Evolutionary conservation across 64 coral and sea anemone genomes (phyloP), one percentile per base, ranked within the genome.

Genomic region (Montipora efflorescens): DNA sequence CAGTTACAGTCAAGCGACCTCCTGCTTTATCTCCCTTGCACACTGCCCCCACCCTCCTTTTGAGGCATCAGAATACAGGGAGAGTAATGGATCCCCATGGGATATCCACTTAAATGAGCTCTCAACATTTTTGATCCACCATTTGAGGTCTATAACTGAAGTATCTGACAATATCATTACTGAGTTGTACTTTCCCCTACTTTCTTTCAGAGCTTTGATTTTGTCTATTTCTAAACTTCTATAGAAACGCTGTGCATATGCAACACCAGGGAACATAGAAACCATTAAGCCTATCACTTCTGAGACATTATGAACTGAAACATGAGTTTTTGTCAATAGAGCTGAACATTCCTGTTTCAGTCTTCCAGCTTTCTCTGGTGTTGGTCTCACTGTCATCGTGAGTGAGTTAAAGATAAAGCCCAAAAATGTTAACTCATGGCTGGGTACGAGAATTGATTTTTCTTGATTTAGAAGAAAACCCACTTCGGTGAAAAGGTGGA

Each of bases 211-310:
- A 68, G 83, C 83, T 69, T 48, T 49, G 48, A 52, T 81, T 59
- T 81, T 81, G 19, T 81, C 49, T 81, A 58, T 81, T 81, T 81
- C 79, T 57, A 87, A 19, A 48, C 68, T 46, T 50, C 61, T 87
- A 47, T 68, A 66, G 44, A 48, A 87, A 9, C 13, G 66, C 43
- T 46, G 62, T 2, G 62, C 66, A 87, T 49, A 87, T n/a, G 51
- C 48, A 72, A 87, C 83, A 47, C 62, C 83, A 70, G 83, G 66
- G 43, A 70, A 87, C 12, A 87, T 47, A 70, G 83, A 87, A 20
- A 87, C 83, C 83, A 87, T 87, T 70, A 70, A 20, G 18, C 83
- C 83, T 87, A 72, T 70, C 18, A 87, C 64, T 21, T 87, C 49
- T 57, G 79, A 81, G 79, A 22, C 50, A 8, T 81, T 51, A 22